A percentile compares a stretch with the other conserved stretches of the same genome.
These are phyloP conservation scores for Cyrtodaria siliqua DNA, from an alignment of 2,888 invertebrate genomes.

Conservation along the genomic window DNA sequence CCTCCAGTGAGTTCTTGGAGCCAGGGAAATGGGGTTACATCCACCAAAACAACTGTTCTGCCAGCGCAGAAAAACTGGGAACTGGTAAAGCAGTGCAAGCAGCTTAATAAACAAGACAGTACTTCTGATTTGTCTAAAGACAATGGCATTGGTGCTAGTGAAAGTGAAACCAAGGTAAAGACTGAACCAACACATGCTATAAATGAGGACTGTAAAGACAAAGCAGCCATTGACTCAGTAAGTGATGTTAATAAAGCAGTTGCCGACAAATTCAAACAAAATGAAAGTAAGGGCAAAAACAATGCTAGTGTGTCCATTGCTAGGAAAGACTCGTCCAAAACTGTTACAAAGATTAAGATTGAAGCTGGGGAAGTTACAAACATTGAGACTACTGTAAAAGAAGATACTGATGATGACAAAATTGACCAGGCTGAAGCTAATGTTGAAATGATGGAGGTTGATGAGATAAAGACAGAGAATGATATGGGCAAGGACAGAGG, in stretches of 20 bases:
- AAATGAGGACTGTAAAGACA: too few species aligned
- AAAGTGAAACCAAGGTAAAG: not conserved
- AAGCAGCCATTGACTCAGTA: too few species aligned
- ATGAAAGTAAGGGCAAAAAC: too few species aligned
- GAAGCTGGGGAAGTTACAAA: not conserved
- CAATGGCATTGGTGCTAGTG: not conserved
- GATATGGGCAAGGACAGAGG: not conserved
- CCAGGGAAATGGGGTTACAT: not conserved
- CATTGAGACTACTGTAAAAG: not conserved
- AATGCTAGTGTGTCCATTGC: not conserved
- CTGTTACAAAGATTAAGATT: not conserved
- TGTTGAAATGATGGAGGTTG: not conserved
- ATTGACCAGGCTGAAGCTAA: not conserved
- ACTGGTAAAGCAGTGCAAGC: conserved; percentile 55
- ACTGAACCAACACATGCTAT: conserved; percentile 9
- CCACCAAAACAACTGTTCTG: conserved; percentile 43
- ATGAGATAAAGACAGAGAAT: conserved; percentile 3
- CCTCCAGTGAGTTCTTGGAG: not conserved
- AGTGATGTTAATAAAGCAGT: not conserved
- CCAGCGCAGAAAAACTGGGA: conserved; percentile 61
- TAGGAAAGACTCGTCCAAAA: not conserved
- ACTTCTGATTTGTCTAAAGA: not conserved
- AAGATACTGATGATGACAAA: conserved; percentile 17
- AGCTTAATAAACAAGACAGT: conserved; percentile 25
- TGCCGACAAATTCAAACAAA: not conserved